Evolutionary conservation across 1,140 invertebrate species (phyloP).

Genomic region (Drosophila sturtevanti): DNA sequence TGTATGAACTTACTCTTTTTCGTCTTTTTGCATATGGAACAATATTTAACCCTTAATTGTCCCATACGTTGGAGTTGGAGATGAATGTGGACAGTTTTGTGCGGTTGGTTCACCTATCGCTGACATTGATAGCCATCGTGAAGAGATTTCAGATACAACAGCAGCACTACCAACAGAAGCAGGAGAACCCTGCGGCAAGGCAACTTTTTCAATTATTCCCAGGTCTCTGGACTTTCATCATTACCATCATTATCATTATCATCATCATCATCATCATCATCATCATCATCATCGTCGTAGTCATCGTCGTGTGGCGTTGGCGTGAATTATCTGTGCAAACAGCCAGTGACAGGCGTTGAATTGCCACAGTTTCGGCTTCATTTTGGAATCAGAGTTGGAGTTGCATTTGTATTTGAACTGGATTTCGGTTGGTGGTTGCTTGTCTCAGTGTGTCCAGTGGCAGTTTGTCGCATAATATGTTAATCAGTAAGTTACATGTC

Average conservation of each 20-base stretch:
- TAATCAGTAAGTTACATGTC: constrained; percentile 71
- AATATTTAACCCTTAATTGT: constrained; percentile 81
- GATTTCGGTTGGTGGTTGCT: constrained; percentile 12
- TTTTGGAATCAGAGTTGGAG: neutral
- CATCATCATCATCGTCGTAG: neutral
- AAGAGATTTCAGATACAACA: constrained; percentile 38
- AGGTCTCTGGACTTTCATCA: constrained; percentile 9
- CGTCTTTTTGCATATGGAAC: constrained; percentile 59
- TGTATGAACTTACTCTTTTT: neutral
- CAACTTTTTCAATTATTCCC: constrained; percentile 75
- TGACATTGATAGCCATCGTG: constrained; percentile 74
- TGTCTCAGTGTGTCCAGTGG: constrained; percentile 57
- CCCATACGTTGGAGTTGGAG: constrained; percentile 39
- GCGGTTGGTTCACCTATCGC: constrained; percentile 66
- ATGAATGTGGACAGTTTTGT: constrained; percentile 40
- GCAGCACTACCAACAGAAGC: constrained; percentile 20
- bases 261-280: neutral
- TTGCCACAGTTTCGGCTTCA: constrained; percentile 53
- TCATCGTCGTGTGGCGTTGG: constrained; percentile 55
- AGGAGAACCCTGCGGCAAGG: constrained; percentile 22
- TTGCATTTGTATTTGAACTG: neutral
- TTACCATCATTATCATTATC: neutral
- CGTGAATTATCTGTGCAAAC: constrained; percentile 78
- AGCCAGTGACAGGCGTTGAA: constrained; percentile 78
- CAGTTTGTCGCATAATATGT: constrained; percentile 79